A percentile compares a stretch with the other conserved stretches of the same genome.
Conservation (phyloP, 2,888 invertebrate species). For the Brenthis daphne region DNA sequence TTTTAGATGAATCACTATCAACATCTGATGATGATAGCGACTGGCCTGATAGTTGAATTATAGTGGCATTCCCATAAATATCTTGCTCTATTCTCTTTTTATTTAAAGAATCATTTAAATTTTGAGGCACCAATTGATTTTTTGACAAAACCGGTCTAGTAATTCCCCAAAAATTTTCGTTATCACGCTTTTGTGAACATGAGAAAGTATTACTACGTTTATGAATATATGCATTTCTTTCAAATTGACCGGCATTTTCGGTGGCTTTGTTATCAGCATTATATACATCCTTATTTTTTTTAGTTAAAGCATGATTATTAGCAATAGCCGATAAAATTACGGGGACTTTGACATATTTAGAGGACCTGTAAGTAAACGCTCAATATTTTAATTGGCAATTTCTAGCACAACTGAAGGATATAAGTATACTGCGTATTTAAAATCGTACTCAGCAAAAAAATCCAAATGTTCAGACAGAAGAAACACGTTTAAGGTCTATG, state of each 20-base stretch:
- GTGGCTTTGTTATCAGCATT: constrained; percentile 23
- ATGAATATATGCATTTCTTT: background rate
- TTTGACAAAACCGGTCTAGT: background rate
- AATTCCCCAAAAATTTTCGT: constrained; percentile 4
- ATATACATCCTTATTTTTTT: constrained; percentile 32
- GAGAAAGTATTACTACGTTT: constrained; percentile 17
- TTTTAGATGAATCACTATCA: constrained; percentile 34
- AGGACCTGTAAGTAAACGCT: constrained; percentile 38
- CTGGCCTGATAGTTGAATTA: background rate
- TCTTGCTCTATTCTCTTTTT: no score
- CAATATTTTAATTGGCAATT: constrained; percentile 17
- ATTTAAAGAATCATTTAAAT: background rate
- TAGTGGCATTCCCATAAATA: constrained; percentile 6
- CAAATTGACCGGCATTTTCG: constrained; percentile 12
- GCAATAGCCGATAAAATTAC: constrained; percentile 31
- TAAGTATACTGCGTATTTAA: background rate
- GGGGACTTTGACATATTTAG: constrained; percentile 26
- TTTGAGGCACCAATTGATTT: background rate
- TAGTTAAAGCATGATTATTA: constrained; percentile 40
- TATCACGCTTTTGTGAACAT: constrained; percentile 6
- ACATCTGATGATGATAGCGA: background rate
- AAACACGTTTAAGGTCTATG: constrained; percentile 38
- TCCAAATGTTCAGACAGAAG: constrained; percentile 9
- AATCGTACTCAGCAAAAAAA: constrained; percentile 19
- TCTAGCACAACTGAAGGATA: constrained; percentile 2